phyloP scores from a whole-genome alignment of 2,113 vertebrate genomes.

The Onychostruthus taczanowskii region DNA sequence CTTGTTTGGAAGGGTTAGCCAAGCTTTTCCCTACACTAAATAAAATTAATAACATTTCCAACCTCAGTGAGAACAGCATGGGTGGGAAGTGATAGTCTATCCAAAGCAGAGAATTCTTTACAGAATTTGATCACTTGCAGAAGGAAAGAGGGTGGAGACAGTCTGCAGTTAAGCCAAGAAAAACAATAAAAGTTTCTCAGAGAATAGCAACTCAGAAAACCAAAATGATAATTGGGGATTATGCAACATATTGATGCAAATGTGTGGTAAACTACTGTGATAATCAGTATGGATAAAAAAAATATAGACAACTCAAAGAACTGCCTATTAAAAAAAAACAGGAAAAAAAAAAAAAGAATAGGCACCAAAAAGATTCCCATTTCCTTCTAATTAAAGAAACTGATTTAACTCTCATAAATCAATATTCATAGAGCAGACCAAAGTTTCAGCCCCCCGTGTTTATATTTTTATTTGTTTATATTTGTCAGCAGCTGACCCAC shows the following conservation, averaged over 20 bases:
- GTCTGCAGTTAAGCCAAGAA: background rate
- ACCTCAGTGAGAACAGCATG: slow-evolving; percentile 12
- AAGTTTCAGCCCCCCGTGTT: background rate
- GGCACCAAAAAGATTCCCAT: background rate
- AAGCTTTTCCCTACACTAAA: slow-evolving; percentile 8
- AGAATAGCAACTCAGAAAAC: background rate
- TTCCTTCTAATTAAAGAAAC: background rate
- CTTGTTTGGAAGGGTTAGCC: slow-evolving; percentile 1
- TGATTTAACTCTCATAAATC: background rate
- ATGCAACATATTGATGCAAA: background rate
- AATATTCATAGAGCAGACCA: background rate
- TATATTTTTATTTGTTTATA: background rate
- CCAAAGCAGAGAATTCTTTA: background rate
- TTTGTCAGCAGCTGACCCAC: background rate
- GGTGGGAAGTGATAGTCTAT: slow-evolving; percentile 3
- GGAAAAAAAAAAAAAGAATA: background rate
- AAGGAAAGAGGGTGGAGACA: slow-evolving; percentile 15
- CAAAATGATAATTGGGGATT: background rate
- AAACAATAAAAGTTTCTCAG: background rate
- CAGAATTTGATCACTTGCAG: background rate
- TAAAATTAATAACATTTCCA: slow-evolving; percentile 36
- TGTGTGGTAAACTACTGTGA: background rate
- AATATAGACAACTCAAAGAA: background rate
- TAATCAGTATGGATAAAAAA: background rate
- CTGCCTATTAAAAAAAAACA: rapidly evolving